phyloP scores from a whole-genome alignment of 2,888 invertebrate genomes.

The Julus scandinavius region DNA sequence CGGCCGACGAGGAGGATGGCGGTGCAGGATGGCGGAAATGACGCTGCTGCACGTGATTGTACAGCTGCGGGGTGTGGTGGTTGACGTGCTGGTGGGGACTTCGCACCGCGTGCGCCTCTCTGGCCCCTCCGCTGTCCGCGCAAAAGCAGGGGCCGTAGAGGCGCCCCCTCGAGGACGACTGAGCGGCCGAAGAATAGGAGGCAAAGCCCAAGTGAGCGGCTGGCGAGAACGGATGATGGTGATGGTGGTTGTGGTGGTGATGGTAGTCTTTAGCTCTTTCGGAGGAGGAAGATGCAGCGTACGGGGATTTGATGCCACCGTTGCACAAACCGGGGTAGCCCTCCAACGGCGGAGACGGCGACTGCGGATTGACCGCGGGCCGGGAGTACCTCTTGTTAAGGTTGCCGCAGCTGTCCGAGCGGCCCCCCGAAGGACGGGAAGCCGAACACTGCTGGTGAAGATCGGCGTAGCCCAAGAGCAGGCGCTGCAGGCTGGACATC shows the following conservation, averaged over 20 bases:
- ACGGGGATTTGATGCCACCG: background rate
- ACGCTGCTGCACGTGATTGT: background rate
- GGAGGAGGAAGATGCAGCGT: background rate
- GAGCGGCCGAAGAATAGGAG: background rate
- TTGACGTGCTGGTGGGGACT: background rate
- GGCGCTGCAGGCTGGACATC: conserved; percentile 5
- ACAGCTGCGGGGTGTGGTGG: background rate
- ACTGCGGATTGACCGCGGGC: background rate
- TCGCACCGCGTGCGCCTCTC: background rate
- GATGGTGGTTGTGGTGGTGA: background rate
- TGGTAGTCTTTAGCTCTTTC: background rate
- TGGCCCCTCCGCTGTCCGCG: background rate
- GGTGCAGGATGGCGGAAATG: conserved; percentile 20
- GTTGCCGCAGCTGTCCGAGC: conserved; percentile 6
- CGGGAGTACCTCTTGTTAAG: background rate
- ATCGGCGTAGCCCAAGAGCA: conserved; percentile 17
- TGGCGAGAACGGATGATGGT: background rate
- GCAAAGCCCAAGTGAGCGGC: background rate
- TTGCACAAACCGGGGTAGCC: background rate
- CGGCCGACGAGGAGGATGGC: background rate
- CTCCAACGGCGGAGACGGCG: background rate
- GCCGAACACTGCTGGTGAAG: background rate
- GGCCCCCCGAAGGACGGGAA: background rate
- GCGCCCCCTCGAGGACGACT: background rate
- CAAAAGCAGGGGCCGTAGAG: background rate